These are phyloP conservation scores for Pristionchus arcanus DNA, from an alignment of 2,888 invertebrate genomes.

Conservation along the genomic window DNA sequence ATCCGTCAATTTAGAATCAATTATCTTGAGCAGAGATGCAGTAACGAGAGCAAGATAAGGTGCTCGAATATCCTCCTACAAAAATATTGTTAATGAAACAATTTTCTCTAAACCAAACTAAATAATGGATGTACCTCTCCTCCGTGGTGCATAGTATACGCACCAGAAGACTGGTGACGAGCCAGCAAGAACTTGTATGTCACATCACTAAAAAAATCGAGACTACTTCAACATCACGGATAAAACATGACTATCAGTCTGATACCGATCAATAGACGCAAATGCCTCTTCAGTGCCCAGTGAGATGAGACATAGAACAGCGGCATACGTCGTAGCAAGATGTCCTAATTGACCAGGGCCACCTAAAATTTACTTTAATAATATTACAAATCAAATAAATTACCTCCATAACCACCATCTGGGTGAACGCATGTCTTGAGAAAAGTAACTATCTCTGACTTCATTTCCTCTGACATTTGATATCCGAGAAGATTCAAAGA, in stretches of 20 bases:
- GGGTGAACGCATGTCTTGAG: conserved; percentile 76
- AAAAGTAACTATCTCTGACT: conserved; percentile 66
- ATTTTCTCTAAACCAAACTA: background rate
- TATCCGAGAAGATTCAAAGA: conserved; percentile 88
- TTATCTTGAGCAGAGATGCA: conserved; percentile 89
- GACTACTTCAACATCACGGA: background rate
- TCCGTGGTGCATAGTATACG: conserved; percentile 91
- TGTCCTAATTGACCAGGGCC: conserved; percentile 95
- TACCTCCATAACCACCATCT: conserved; percentile 84
- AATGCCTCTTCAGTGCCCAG: conserved; percentile 92
- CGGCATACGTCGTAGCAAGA: conserved; percentile 97
- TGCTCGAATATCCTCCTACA: conserved; percentile 84
- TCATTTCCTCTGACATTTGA: conserved; percentile 79
- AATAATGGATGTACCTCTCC: conserved; percentile 85
- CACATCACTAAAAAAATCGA: conserved; percentile 82
- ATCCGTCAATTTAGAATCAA: conserved; percentile 87
- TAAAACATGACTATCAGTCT: background rate
- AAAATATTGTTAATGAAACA: too few species aligned
- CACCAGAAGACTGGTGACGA: conserved; percentile 90
- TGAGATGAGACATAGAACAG: conserved; percentile 92
- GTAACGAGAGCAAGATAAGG: conserved; percentile 96
- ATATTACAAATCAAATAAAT: conserved; percentile 79
- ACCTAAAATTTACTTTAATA: conserved; percentile 82
- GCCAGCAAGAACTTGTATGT: conserved; percentile 88
- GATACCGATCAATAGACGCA: conserved; percentile 88